A percentile compares a stretch with the other conserved stretches of the same genome.
Evolutionary conservation across 2,888 invertebrate species (phyloP).

Genomic region (Diaphora mendica): DNA sequence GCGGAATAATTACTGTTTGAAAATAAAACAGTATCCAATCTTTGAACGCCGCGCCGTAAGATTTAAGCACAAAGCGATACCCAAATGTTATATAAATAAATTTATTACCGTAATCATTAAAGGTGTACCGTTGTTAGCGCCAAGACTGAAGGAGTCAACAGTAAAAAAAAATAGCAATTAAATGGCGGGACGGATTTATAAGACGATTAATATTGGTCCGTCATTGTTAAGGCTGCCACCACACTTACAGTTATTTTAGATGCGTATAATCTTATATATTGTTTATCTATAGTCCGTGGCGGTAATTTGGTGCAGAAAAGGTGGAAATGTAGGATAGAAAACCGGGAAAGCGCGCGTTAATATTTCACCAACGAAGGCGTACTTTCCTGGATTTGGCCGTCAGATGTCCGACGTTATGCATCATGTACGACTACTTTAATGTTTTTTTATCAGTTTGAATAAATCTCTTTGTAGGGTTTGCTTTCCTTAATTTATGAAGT

Average conservation of each 20-base stretch:
- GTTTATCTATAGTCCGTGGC: background rate
- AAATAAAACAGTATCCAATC: too few relatives aligned
- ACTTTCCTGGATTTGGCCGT: too few relatives aligned
- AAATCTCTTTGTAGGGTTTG: too few relatives aligned
- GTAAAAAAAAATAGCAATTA: slow-evolving; percentile 48
- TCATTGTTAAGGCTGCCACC: slow-evolving; percentile 7
- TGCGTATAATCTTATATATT: background rate
- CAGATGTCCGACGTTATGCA: too few relatives aligned
- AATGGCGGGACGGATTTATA: slow-evolving; percentile 27
- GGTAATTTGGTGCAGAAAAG: too few relatives aligned
- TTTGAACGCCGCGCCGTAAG: background rate
- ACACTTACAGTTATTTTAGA: slow-evolving; percentile 5
- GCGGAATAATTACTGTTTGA: too few relatives aligned
- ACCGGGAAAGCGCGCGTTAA: too few relatives aligned
- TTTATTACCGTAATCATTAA: slow-evolving; percentile 10
- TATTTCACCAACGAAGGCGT: too few relatives aligned
- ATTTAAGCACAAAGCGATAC: background rate
- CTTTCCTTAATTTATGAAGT: too few relatives aligned
- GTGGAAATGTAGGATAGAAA: too few relatives aligned
- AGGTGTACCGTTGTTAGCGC: slow-evolving; percentile 46
- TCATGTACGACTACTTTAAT: too few relatives aligned
- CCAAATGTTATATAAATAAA: background rate
- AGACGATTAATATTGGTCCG: slow-evolving; percentile 12
- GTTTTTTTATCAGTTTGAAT: too few relatives aligned
- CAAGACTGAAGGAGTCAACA: slow-evolving; percentile 45